These are phyloP conservation scores for Todiramphus chloris DNA, from an alignment of 2,113 vertebrate species.

Conservation along the genomic window DNA sequence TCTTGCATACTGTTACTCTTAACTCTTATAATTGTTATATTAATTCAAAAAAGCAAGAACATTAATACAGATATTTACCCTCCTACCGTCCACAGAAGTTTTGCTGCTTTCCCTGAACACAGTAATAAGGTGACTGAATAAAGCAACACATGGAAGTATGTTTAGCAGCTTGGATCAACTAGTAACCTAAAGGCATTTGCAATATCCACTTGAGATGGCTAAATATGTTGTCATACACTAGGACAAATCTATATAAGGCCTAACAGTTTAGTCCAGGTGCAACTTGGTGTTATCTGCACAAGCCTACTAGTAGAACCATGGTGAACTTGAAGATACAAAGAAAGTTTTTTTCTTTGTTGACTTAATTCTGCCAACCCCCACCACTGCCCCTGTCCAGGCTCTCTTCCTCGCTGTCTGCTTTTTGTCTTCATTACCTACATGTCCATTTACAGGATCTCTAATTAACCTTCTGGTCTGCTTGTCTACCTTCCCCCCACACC, in stretches of 20 bases:
- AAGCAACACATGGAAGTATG: accelerated
- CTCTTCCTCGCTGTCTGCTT: not conserved
- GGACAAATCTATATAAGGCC: not conserved
- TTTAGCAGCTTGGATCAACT: not conserved
- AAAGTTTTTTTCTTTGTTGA: not conserved
- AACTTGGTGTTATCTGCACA: not conserved
- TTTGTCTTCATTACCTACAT: not conserved
- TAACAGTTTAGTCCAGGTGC: not conserved
- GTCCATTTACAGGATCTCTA: not conserved
- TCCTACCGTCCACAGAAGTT: not conserved
- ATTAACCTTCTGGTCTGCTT: not conserved
- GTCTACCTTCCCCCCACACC: not conserved
- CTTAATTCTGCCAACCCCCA: not conserved
- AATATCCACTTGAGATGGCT: not conserved
- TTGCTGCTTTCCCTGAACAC: not conserved
- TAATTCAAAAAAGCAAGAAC: not conserved
- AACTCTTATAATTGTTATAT: not conserved
- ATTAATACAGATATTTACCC: not conserved
- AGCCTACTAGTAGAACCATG: not conserved
- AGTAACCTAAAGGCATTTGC: not conserved
- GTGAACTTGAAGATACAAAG: not conserved
- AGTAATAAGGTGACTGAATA: not conserved
- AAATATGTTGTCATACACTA: not conserved
- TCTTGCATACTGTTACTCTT: not conserved
- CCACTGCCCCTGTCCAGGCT: not conserved